Evolutionary conservation across 2,113 vertebrate genomes (phyloP).

Genomic region (Ammospiza caudacuta): DNA sequence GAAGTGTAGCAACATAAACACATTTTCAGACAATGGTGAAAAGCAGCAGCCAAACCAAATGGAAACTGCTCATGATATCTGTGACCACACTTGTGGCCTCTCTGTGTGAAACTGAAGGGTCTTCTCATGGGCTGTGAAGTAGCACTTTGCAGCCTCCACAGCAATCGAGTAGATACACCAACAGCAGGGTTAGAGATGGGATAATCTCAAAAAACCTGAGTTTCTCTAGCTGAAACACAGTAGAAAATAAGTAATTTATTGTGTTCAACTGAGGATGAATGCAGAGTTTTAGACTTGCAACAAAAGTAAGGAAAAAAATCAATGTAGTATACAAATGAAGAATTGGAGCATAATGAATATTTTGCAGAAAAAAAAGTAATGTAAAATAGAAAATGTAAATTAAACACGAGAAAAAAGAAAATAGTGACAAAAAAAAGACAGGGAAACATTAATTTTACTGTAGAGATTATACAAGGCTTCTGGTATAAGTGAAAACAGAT

Average conservation of each 20-base stretch:
- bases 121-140: neutral
- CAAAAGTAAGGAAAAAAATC: neutral
- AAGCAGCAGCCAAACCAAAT: neutral
- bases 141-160: neutral
- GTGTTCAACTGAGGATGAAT: neutral
- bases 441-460: neutral
- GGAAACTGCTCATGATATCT: neutral
- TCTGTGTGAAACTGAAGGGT: neutral
- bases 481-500: neutral
- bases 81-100: neutral
- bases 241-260: neutral
- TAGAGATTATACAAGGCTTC: neutral
- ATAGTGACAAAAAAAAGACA: neutral
- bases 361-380: neutral
- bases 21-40: neutral
- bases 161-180: neutral
- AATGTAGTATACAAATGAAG: neutral
- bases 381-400: neutral
- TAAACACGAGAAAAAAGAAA: neutral
- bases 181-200: neutral
- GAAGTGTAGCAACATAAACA: neutral
- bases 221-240: neutral
- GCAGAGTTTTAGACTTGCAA: neutral
- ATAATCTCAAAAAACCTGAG: neutral
- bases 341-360: neutral